Evolutionary conservation across 2,888 invertebrate genomes (phyloP).

Genomic region (Onchidella celtica): DNA sequence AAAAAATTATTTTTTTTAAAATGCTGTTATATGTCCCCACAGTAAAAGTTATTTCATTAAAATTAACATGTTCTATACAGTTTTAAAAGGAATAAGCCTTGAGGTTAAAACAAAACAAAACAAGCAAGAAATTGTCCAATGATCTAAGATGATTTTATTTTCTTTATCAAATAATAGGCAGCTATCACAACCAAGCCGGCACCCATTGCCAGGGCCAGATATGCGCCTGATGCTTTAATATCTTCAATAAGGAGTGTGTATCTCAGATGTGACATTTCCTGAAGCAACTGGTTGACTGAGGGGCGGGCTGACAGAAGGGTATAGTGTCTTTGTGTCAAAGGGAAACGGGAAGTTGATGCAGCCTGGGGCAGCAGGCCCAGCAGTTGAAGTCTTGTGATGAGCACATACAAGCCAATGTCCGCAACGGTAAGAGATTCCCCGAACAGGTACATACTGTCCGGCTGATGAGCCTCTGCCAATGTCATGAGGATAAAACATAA

Average conservation of each 20-base stretch:
- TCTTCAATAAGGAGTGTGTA: slow-evolving; percentile 69
- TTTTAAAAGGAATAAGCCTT: too few species aligned
- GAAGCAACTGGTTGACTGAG: slow-evolving; percentile 61
- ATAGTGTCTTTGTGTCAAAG: slow-evolving; percentile 66
- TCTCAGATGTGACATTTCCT: slow-evolving; percentile 64
- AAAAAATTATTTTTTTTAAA: too few species aligned
- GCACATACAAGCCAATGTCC: slow-evolving; percentile 67
- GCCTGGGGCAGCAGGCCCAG: slow-evolving; percentile 67
- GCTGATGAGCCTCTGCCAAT: slow-evolving; percentile 17
- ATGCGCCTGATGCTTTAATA: slow-evolving; percentile 66
- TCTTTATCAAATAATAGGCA: slow-evolving; percentile 44
- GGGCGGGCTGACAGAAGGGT: slow-evolving; percentile 62
- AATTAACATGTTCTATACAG: too few species aligned
- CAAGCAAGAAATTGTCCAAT: neutral
- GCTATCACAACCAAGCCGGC: slow-evolving; percentile 56
- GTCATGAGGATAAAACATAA: neutral
- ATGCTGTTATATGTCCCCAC: too few species aligned
- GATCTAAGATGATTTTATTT: slow-evolving; percentile 26
- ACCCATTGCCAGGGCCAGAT: slow-evolving; percentile 60
- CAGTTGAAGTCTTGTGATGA: slow-evolving; percentile 65
- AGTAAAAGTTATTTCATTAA: too few species aligned
- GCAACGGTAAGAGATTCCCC: slow-evolving; percentile 71
- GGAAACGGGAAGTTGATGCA: slow-evolving; percentile 63
- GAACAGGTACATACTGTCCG: slow-evolving; percentile 64
- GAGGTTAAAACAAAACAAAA: too few species aligned